phyloP scores from a whole-genome alignment of 2,797 vertebrate genomes.

The Rhabdomys pumilio region DNA sequence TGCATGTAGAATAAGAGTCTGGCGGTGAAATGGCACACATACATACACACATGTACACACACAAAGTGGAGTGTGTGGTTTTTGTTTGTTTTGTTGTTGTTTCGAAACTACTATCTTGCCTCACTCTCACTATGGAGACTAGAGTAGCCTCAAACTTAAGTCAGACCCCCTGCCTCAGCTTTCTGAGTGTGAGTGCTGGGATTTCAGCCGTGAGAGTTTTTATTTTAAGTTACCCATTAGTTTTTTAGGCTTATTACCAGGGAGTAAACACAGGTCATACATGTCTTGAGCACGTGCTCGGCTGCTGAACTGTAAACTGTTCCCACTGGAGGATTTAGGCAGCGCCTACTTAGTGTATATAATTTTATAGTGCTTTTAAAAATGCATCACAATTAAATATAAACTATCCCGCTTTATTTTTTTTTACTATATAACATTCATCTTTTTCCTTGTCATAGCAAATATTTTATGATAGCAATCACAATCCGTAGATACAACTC shows the following conservation, averaged over 20 bases:
- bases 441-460: background rate
- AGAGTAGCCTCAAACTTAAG: background rate
- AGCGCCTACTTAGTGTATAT: background rate
- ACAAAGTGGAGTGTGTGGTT: background rate
- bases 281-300: background rate
- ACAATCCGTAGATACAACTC: slow-evolving; percentile 11
- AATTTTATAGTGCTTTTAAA: slow-evolving; percentile 23
- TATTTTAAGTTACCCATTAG: background rate
- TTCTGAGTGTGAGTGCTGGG: background rate
- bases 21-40: background rate
- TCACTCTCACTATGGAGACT: background rate
- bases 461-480: background rate
- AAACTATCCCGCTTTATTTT: background rate
- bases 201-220: background rate
- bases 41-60: too few species aligned
- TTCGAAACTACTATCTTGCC: background rate
- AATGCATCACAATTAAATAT: slow-evolving; percentile 41
- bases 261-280: background rate
- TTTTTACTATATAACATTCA: slow-evolving; percentile 17
- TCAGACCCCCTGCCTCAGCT: background rate
- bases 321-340: background rate
- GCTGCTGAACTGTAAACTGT: background rate
- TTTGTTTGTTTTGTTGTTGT: background rate
- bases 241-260: background rate
- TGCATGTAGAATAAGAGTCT: background rate